phyloP scores from a whole-genome alignment of 2,888 invertebrate genomes.

The Holacanthella duospinosa region DNA sequence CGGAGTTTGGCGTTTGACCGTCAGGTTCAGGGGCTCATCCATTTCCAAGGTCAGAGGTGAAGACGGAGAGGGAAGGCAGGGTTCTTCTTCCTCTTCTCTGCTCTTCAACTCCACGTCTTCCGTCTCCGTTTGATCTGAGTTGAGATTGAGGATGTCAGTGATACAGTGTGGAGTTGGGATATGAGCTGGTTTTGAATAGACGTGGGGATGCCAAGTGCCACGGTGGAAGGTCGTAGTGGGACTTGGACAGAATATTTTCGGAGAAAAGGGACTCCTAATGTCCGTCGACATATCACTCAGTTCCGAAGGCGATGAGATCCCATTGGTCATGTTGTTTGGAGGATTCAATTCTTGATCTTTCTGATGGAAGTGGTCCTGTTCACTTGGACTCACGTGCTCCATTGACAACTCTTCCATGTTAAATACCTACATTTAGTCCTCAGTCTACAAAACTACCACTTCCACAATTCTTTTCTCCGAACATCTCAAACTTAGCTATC shows the following conservation, averaged over 20 bases:
- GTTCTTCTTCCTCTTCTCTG: constrained; percentile 19
- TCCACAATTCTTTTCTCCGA: background rate
- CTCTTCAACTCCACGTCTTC: too few species aligned
- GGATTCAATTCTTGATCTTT: background rate
- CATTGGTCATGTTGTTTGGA: constrained; percentile 15
- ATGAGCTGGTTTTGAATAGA: constrained; percentile 70
- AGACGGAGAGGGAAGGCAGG: constrained; percentile 12
- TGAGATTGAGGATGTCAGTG: constrained; percentile 70
- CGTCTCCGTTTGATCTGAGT: constrained; percentile 41
- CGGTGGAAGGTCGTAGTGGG: constrained; percentile 15
- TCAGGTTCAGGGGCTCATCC: constrained; percentile 42
- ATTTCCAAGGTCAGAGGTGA: constrained; percentile 13
- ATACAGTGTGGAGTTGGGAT: constrained; percentile 78
- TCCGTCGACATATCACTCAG: constrained; percentile 24
- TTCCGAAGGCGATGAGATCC: constrained; percentile 18
- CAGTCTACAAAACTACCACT: background rate
- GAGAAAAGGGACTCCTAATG: constrained; percentile 17
- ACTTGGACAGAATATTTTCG: constrained; percentile 12
- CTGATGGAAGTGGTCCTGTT: constrained; percentile 1
- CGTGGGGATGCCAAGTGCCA: constrained; percentile 74
- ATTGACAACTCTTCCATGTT: constrained; percentile 23
- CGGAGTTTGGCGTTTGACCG: constrained; percentile 36
- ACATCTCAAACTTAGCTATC: too few species aligned
- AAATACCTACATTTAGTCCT: constrained; percentile 4
- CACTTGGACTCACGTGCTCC: constrained; percentile 18